Evolutionary conservation across 2,797 vertebrate genomes (phyloP), one percentile per base, ranked within the genome.

Genomic region (Yasuhikotakia modesta): DNA sequence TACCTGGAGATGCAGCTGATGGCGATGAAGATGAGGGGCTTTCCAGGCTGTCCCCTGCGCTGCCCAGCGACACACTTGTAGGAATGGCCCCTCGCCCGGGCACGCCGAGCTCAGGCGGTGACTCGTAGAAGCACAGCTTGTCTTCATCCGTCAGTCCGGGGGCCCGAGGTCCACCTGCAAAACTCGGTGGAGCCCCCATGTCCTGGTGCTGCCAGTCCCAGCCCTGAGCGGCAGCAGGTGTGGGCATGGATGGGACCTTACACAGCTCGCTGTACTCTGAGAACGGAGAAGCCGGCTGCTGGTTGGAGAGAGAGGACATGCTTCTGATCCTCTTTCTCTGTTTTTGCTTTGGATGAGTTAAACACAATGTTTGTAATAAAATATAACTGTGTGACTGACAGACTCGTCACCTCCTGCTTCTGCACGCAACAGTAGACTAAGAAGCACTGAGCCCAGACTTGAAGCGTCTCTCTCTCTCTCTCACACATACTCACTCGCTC

Each of bases 201-300:
- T 94, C 92, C 0, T 92, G 92, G 75, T 90, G 93, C 88, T 96
- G 94, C 97, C 96, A 97, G 76, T 96, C 95, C 86, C 96, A 98
- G 46, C 88, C 91, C 5, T 91, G 87, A 48, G 89, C 86, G 1
- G 88, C 86, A 86, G 89, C 89, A 0, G 86, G 82, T 81, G 90
- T 86, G 48, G 89, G 63, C 86, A 87, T 83, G 32, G 90, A 81
- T 4, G 91, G 84, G 85, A 87, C 86, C 86, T 93, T 94, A 85
- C 93, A 91, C 81, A 96, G 94, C 91, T 94, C 95, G 72, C 90
- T 87, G 90, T 92, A 94, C 22, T 96, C 95, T 0, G 93, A 79
- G 83, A 93, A 93, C 1, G 94, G 87, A 57, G 94, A 92, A 3
- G 92, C 90, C 0, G 94, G 86, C 87, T 92, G 94, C 92, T 95